Base-by-base conservation (phyloP, 2,113 vertebrate genomes). In the Mellivora capensis region DNA sequence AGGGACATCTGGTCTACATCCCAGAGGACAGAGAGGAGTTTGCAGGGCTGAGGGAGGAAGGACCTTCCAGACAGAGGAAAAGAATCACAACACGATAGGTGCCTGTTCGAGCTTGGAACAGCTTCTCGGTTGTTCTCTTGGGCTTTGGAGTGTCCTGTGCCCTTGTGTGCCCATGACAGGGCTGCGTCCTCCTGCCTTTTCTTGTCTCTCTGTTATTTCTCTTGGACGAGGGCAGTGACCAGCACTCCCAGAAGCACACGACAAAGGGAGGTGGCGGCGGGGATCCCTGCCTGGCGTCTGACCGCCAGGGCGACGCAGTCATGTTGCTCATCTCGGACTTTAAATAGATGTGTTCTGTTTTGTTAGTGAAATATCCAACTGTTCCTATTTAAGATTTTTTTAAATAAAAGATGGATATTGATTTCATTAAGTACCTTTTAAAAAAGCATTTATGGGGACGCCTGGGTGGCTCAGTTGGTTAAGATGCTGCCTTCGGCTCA, bases 401-500 rank as follows among this genome's bases (percentile, higher is more conserved):
- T n/a, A n/a, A 95, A 97, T 97, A 96, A 96, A 94, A 94, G 90
- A 96, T 18, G 37, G 84, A 80, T 89, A 97, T 86, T 61, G 97
- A 95, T 96, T 94, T 93, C 61, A 76, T 97, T 87, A 97, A 97
- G 94, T 95, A 87, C 76, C 69, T 94, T 93, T 96, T 62, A 94
- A 21, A 69, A 69, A 69, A 94, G 80, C 87, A 84, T 81, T 96
- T 87, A 94, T 71, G 47, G 64, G n/a, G n/a, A n/a, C n/a, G n/a
- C n/a, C n/a, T n/a, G n/a, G n/a, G n/a, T n/a, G n/a, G n/a, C n/a
- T n/a, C n/a, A n/a, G n/a, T n/a, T n/a, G n/a, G n/a, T n/a, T n/a
- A n/a, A n/a, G n/a, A n/a, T n/a, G n/a, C n/a, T n/a, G n/a, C n/a
- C n/a, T n/a, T n/a, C n/a, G n/a, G n/a, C n/a, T n/a, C n/a, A n/a